These are phyloP conservation scores for Leptatherina wallacei DNA, from an alignment of 2,797 vertebrate species.

Conservation along the genomic window DNA sequence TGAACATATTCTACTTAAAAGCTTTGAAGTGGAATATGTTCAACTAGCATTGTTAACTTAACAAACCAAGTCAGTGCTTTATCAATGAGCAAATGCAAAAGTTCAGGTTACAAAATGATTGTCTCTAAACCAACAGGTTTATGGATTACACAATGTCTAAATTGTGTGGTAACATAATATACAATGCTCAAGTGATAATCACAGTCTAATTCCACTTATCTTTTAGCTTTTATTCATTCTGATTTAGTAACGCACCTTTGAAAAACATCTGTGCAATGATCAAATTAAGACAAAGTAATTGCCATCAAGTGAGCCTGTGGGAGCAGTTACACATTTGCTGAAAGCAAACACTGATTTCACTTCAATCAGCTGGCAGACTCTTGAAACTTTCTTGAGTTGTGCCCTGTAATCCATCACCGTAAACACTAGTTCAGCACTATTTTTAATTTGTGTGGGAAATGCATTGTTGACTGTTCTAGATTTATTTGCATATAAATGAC, in stretches of 20 bases:
- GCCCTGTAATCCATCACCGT: slow-evolving; percentile 15
- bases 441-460: slow-evolving; percentile 18
- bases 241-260: not conserved
- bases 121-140: no score
- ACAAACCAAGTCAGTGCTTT: no score
- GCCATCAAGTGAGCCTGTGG: not conserved
- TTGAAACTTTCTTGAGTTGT: slow-evolving; percentile 1
- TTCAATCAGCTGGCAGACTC: slow-evolving; percentile 14
- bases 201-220: not conserved
- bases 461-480: slow-evolving; percentile 15
- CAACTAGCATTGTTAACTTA: no score
- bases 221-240: not conserved
- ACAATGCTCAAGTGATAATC: no score
- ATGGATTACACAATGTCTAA: no score
- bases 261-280: not conserved
- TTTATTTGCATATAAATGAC: slow-evolving; percentile 15
- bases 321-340: not conserved
- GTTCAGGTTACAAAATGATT: no score
- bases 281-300: not conserved
- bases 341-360: slow-evolving; percentile 9
- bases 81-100: no score
- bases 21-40: no score
- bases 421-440: slow-evolving; percentile 28
- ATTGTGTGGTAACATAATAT: no score
- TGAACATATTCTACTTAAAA: no score